A percentile compares a stretch with the other conserved stretches of the same genome.
phyloP scores from a whole-genome alignment of 2,888 invertebrate species.

The Trichacis sp. region DNA sequence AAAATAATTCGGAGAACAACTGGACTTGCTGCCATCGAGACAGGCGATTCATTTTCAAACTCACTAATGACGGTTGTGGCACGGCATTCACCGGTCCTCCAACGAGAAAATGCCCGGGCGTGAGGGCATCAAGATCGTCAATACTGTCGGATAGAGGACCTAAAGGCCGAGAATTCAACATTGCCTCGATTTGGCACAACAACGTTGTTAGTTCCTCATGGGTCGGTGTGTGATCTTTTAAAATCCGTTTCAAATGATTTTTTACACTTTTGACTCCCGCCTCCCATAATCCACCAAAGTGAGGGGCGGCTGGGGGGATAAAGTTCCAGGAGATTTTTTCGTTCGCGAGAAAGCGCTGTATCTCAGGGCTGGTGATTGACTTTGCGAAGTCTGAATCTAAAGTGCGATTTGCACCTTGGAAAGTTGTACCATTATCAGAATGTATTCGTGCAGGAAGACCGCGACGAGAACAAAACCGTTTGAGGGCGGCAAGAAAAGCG shows the following conservation, averaged over 20 bases:
- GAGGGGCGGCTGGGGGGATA: constrained; percentile 54
- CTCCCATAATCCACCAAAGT: constrained; percentile 61
- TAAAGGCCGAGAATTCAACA: constrained; percentile 11
- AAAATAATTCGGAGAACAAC: too few relatives aligned
- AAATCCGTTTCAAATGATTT: constrained; percentile 44
- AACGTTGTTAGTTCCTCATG: constrained; percentile 11
- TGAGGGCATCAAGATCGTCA: constrained; percentile 6
- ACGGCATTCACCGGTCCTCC: neutral
- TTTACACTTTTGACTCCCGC: constrained; percentile 56
- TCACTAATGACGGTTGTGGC: neutral
- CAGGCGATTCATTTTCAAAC: neutral
- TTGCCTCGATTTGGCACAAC: constrained; percentile 5
- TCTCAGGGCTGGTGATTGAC: neutral
- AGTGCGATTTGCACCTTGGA: constrained; percentile 49
- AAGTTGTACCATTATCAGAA: constrained; percentile 56
- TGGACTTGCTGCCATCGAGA: too few relatives aligned
- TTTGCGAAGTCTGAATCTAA: constrained; percentile 14
- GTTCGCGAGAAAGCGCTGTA: constrained; percentile 14
- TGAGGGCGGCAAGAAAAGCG: constrained; percentile 44
- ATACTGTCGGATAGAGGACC: neutral
- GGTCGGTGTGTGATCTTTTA: constrained; percentile 5
- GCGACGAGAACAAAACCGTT: constrained; percentile 48
- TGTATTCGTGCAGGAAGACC: constrained; percentile 46
- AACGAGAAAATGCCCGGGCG: constrained; percentile 19
- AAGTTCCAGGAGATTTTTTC: constrained; percentile 56